A percentile compares a stretch with the other conserved stretches of the same genome.
These are phyloP conservation scores for Agrochola lota DNA, from an alignment of 2,888 invertebrate genomes.

Conservation along the genomic window DNA sequence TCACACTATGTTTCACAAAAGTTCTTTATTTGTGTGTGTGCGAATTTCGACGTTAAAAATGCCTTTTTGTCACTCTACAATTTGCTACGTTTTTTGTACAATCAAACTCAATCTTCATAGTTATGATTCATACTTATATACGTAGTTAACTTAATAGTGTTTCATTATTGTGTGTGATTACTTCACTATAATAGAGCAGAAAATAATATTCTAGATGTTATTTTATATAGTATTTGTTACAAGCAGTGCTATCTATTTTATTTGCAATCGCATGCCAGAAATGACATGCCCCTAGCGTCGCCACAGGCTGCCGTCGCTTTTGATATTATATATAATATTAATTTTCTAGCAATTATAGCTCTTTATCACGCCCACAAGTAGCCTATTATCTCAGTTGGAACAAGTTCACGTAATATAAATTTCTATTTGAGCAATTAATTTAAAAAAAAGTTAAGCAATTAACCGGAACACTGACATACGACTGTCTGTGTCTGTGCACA, in stretches of 20 bases:
- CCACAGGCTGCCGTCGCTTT: neutral
- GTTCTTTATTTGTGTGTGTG: neutral
- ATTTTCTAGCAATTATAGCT: neutral
- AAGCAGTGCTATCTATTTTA: neutral
- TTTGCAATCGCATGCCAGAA: neutral
- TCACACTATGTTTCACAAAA: neutral
- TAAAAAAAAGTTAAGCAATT: constrained; percentile 1
- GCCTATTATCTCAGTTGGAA: neutral
- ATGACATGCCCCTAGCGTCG: neutral
- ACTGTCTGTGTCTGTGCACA: constrained; percentile 1
- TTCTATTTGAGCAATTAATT: neutral
- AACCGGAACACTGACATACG: neutral
- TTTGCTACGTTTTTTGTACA: neutral
- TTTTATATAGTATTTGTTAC: neutral
- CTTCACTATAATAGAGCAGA: neutral
- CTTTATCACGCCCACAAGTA: neutral
- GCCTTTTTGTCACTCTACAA: neutral
- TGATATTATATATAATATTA: neutral
- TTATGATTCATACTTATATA: neutral
- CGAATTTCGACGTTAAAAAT: neutral
- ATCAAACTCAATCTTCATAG: neutral
- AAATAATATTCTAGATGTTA: neutral
- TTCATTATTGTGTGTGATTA: constrained; percentile 5
- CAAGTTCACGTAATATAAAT: neutral
- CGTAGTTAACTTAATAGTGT: constrained; percentile 4